Conservation (phyloP, 1,140 invertebrate genomes). For the Agraylea sexmaculata region DNA sequence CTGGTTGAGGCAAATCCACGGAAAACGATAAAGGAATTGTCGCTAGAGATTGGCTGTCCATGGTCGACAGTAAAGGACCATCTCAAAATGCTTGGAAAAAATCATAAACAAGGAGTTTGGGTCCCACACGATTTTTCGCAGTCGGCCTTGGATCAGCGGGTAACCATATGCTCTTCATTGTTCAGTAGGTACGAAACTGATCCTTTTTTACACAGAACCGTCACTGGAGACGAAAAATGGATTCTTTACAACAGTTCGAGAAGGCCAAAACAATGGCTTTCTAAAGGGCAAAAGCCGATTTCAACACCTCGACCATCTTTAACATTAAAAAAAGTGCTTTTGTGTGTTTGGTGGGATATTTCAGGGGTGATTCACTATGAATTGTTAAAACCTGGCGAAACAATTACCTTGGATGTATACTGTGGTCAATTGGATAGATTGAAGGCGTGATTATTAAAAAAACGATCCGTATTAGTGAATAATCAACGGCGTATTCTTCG, state of each 20-base stretch:
- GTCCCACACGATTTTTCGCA: slow-evolving; percentile 12
- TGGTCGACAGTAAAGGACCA: slow-evolving; percentile 6
- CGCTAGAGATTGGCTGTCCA: slow-evolving; percentile 3
- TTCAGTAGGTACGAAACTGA: slow-evolving; percentile 22
- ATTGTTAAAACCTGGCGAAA: slow-evolving; percentile 22
- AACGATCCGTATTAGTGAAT: too few species aligned
- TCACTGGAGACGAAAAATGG: slow-evolving; percentile 24
- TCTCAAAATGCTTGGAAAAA: neutral
- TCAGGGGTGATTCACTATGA: slow-evolving; percentile 24
- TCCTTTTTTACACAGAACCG: slow-evolving; percentile 19
- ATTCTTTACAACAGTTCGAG: slow-evolving; percentile 23
- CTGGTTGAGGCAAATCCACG: slow-evolving; percentile 5
- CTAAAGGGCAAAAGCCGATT: slow-evolving; percentile 16
- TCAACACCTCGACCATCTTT: slow-evolving; percentile 15
- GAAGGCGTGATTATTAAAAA: too few species aligned
- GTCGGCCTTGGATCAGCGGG: slow-evolving; percentile 7
- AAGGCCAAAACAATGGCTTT: slow-evolving; percentile 22
- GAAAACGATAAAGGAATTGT: slow-evolving; percentile 8
- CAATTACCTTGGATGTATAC: too few species aligned
- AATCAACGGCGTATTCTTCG: neutral
- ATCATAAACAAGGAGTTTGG: slow-evolving; percentile 18
- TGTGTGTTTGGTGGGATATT: too few species aligned
- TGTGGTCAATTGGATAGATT: too few species aligned
- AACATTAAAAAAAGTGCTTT: slow-evolving; percentile 16
- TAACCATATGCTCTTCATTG: slow-evolving; percentile 11